These are phyloP conservation scores for Enteromius mattozi DNA, from an alignment of 2,797 vertebrate species.

Conservation along the genomic window DNA sequence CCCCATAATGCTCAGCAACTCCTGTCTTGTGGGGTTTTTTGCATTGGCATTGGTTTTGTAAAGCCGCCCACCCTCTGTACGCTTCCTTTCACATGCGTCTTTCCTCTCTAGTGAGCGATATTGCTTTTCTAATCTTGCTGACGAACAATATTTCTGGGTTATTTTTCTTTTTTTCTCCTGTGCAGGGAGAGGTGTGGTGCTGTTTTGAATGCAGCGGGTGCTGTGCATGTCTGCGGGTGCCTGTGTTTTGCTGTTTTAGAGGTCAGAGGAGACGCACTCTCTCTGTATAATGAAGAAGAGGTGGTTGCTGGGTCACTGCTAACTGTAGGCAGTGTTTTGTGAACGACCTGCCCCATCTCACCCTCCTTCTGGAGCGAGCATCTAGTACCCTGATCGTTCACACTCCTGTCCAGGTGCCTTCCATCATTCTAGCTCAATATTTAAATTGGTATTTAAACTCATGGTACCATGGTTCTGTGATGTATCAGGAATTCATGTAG, in stretches of 20 bases:
- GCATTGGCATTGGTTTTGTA: slow-evolving; percentile 6
- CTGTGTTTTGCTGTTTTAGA: slow-evolving; percentile 46
- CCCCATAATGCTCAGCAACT: slow-evolving; percentile 14
- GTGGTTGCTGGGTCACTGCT: slow-evolving; percentile 39
- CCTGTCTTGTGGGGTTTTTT: neutral
- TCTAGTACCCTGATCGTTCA: neutral
- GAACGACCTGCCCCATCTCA: neutral
- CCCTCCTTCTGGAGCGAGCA: neutral
- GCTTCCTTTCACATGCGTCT: slow-evolving; percentile 17
- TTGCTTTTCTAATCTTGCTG: slow-evolving; percentile 83
- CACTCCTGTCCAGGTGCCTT: slow-evolving; percentile 3
- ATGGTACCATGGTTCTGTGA: neutral
- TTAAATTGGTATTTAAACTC: neutral
- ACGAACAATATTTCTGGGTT: slow-evolving; percentile 78
- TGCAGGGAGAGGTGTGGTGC: slow-evolving; percentile 53
- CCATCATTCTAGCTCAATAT: neutral
- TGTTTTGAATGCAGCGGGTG: slow-evolving; percentile 37
- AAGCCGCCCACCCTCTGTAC: neutral
- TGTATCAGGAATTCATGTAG: neutral
- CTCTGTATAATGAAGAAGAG: slow-evolving; percentile 47
- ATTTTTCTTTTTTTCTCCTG: slow-evolving; percentile 76
- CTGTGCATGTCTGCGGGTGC: slow-evolving; percentile 24
- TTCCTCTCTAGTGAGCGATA: slow-evolving; percentile 57
- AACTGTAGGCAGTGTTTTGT: slow-evolving; percentile 39
- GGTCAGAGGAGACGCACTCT: slow-evolving; percentile 60